Evolutionary conservation across 2,797 vertebrate species (phyloP), one percentile per base, ranked within the genome.

Genomic region (Brotula barbata): DNA sequence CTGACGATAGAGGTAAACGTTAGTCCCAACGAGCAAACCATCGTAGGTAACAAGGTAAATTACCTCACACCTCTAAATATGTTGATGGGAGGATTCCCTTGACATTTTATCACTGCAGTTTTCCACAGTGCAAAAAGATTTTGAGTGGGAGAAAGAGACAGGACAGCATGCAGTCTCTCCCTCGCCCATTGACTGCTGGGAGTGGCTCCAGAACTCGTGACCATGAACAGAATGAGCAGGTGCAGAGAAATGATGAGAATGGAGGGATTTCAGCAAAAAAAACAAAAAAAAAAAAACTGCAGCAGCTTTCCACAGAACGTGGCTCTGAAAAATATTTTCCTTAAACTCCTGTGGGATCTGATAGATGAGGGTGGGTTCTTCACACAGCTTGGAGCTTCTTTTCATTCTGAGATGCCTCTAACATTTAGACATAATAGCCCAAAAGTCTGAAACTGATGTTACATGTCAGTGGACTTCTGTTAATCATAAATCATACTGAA

Each of bases 31-130:
- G 15, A 20, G 21, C 9, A 19, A 40, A 52, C 37, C 23, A 22
- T 48, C 40, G 57, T 39, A 42, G 33, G 25, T 37, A 48, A 44
- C 31, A 64, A 62, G 50, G 58, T 61, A 58, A 62, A 58, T 64
- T 1, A 44, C 34, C 36, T 64, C 19, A 20, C 12, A 22, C 43
- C 23, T 55, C 20, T 4, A 19, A 58, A 53, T 19, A 46, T n/a
- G 34, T 21, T 59, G 46, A 42, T 40, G 31, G 31, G 46, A 22
- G 20, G 8, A 65, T 54, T 58, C 40, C 31, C 58, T 6, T 5
- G 11, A 20, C 36, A 47, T 52, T 54, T 20, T 34, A 43, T 45
- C 34, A 61, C 67, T 28, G 51, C 20, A 36, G 33, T 54, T 36
- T 22, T 13, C 42, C 33, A 13, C 47, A 59, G 42, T 44, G 44